A percentile compares a stretch with the other conserved stretches of the same genome.
Conservation (phyloP, 2,113 vertebrate species). For the Antechinus stuartii region DNA sequence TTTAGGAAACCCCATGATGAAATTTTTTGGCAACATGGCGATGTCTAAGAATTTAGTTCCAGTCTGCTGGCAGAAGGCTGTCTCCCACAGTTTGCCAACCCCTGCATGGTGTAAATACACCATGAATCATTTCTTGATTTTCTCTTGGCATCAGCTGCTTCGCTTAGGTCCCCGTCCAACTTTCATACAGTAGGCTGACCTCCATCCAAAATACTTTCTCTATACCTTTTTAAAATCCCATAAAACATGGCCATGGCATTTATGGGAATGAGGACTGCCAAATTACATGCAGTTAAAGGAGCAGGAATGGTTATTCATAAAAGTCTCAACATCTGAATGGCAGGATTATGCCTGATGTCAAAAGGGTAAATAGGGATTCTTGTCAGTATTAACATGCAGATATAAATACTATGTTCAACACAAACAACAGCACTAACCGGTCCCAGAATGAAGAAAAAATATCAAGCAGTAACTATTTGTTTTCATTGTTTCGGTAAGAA, state of each 20-base stretch:
- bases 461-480: not conserved
- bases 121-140: slow-evolving; percentile 51
- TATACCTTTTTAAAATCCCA: slow-evolving; percentile 52
- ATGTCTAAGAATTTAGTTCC: slow-evolving; percentile 50
- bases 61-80: slow-evolving; percentile 42
- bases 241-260: slow-evolving; percentile 44
- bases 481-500: not conserved
- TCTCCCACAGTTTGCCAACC: slow-evolving; percentile 39
- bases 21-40: slow-evolving; percentile 40
- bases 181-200: slow-evolving; percentile 51
- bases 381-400: not conserved
- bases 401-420: fast-evolving
- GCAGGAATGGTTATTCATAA: not conserved
- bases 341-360: not conserved
- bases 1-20: slow-evolving; percentile 32
- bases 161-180: not conserved
- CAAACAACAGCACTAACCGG: not conserved
- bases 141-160: slow-evolving; percentile 32
- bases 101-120: slow-evolving; percentile 30
- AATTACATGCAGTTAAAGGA: not conserved
- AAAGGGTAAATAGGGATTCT: not conserved
- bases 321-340: not conserved
- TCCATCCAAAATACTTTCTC: slow-evolving; percentile 35
- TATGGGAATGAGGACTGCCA: slow-evolving; percentile 36
- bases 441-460: not conserved